These are phyloP conservation scores for Bemisia tabaci DNA, from an alignment of 1,140 invertebrate genomes.

Conservation along the genomic window DNA sequence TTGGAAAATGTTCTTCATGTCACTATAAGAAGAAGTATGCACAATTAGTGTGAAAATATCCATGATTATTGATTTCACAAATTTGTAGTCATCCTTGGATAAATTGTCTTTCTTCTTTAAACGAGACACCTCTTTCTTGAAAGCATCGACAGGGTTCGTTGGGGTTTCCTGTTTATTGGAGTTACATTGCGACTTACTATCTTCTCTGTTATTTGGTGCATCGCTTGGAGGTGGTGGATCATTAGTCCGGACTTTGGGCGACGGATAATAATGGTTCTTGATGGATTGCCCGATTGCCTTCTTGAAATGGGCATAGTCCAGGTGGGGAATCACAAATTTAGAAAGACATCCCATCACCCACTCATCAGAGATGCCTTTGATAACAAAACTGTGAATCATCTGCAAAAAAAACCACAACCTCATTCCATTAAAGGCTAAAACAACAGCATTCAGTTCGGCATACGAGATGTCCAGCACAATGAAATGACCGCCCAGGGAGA, in stretches of 20 bases:
- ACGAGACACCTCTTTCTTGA: neutral
- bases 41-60: neutral
- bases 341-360: neutral
- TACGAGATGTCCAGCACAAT: neutral
- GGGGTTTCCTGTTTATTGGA: neutral
- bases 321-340: neutral
- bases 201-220: neutral
- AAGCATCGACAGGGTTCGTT: neutral
- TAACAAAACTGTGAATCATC: neutral
- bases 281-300: neutral
- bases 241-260: neutral
- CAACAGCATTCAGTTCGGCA: neutral
- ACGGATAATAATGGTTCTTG: neutral
- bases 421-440: neutral
- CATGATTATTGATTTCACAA: neutral
- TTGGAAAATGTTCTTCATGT: neutral
- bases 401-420: neutral
- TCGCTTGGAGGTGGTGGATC: neutral
- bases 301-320: neutral
- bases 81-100: neutral
- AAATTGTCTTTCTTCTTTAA: neutral
- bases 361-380: neutral
- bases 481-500: neutral
- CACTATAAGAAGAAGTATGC: neutral
- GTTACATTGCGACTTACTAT: neutral